Conservation (phyloP, 1,140 invertebrate species). For the Akabosia matsudoensis region DNA sequence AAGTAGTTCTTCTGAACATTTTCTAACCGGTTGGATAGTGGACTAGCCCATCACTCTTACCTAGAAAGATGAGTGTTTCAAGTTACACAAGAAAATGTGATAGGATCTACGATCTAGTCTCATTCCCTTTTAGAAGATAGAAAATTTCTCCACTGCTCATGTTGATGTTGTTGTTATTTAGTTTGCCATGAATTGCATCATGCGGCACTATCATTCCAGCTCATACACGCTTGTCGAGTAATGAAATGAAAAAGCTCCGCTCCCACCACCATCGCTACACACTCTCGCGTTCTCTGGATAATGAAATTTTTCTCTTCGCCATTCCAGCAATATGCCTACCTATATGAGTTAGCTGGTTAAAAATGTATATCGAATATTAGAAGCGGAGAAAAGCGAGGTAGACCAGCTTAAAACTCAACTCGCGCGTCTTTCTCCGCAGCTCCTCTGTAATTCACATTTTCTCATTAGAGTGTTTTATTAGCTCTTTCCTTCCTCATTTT, state of each 20-base stretch:
- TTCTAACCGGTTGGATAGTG: neutral
- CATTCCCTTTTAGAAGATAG: neutral
- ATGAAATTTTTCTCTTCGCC: neutral
- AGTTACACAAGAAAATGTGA: slow-evolving; percentile 25
- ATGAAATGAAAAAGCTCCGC: slow-evolving; percentile 15
- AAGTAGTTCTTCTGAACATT: too few relatives aligned
- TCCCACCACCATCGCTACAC: neutral
- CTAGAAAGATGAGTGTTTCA: slow-evolving; percentile 14
- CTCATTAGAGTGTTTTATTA: slow-evolving; percentile 25
- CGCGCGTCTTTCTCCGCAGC: neutral
- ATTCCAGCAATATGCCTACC: neutral
- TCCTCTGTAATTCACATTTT: slow-evolving; percentile 23
- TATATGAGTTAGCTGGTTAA: too few relatives aligned
- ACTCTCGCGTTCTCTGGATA: neutral
- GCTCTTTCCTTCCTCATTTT: slow-evolving; percentile 24
- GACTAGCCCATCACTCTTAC: neutral
- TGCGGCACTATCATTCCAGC: slow-evolving; percentile 18
- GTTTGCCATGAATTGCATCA: slow-evolving; percentile 23
- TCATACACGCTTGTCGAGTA: neutral
- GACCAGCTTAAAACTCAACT: neutral
- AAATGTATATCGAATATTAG: too few relatives aligned
- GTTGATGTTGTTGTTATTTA: slow-evolving; percentile 25
- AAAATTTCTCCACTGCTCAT: slow-evolving; percentile 4
- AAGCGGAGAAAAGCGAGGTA: too few relatives aligned
- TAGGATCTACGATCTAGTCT: slow-evolving; percentile 17